Conservation (phyloP, 2,113 vertebrate genomes). For the Hemichromis elongatus region DNA sequence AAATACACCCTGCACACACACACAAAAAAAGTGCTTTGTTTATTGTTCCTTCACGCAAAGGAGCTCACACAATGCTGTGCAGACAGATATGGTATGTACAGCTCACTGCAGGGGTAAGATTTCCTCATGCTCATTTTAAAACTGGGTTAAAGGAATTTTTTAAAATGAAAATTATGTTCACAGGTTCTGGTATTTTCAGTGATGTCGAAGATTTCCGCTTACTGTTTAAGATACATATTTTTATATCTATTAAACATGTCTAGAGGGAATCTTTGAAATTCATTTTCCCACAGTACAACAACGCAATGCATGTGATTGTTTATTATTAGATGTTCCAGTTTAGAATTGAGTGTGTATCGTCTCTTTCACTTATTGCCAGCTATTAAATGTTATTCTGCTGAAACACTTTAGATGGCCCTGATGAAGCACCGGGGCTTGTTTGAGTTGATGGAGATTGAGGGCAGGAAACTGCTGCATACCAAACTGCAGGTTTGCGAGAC, state of each 20-base stretch:
- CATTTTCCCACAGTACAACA: neutral
- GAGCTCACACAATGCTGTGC: neutral
- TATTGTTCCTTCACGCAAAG: neutral
- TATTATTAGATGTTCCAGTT: neutral
- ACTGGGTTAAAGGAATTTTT: neutral
- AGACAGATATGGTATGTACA: neutral
- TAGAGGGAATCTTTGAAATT: neutral
- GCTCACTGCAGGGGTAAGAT: neutral
- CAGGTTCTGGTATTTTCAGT: neutral
- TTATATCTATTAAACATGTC: neutral
- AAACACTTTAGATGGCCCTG: constrained; percentile 73
- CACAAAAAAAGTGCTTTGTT: neutral
- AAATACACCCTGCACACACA: neutral
- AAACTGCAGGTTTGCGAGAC: constrained; percentile 65
- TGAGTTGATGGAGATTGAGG: constrained; percentile 71
- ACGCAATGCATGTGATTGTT: neutral
- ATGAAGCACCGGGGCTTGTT: constrained; percentile 79
- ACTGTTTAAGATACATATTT: neutral
- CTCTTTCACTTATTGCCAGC: neutral
- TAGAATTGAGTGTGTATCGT: neutral
- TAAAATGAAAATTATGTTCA: neutral
- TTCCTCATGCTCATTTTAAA: neutral
- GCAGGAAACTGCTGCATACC: constrained; percentile 66
- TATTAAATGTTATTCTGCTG: neutral
- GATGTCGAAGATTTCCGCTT: neutral